These are phyloP conservation scores for Laspeyria flexula DNA, from an alignment of 2,888 invertebrate genomes.

Conservation along the genomic window DNA sequence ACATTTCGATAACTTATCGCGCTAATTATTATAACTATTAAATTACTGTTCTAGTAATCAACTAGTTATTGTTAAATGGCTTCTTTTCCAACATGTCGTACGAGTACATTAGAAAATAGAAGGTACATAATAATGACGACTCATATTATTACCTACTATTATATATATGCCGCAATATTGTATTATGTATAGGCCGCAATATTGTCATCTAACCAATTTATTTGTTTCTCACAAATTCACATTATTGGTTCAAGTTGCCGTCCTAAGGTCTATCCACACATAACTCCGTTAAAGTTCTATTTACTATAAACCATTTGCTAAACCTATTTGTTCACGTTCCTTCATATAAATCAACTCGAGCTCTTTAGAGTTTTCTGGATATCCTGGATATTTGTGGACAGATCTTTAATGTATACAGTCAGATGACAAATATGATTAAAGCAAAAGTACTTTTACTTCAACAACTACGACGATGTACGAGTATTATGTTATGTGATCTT, in stretches of 20 bases:
- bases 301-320: too few relatives aligned
- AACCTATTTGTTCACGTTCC: too few relatives aligned
- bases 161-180: conserved; percentile 74
- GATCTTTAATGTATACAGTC: not conserved
- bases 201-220: conserved; percentile 58
- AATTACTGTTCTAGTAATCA: conserved; percentile 61
- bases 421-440: not conserved
- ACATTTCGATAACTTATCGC: conserved; percentile 63
- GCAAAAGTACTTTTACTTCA: too few relatives aligned
- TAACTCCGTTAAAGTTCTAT: too few relatives aligned
- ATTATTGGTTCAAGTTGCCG: conserved; percentile 4
- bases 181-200: conserved; percentile 71
- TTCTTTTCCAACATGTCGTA: conserved; percentile 26
- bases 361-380: not conserved
- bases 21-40: conserved; percentile 63
- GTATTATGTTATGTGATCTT: too few relatives aligned
- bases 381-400: not conserved
- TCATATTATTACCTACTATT: conserved; percentile 32
- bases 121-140: conserved; percentile 28
- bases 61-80: conserved; percentile 60
- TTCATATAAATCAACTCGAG: not conserved
- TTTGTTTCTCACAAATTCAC: conserved; percentile 16
- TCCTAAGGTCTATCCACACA: conserved; percentile 19
- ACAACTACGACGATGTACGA: too few relatives aligned
- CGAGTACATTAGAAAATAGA: conserved; percentile 10